A percentile compares a stretch with the other conserved stretches of the same genome.
phyloP scores from a whole-genome alignment of 2,113 vertebrate species.

The Bos javanicus region DNA sequence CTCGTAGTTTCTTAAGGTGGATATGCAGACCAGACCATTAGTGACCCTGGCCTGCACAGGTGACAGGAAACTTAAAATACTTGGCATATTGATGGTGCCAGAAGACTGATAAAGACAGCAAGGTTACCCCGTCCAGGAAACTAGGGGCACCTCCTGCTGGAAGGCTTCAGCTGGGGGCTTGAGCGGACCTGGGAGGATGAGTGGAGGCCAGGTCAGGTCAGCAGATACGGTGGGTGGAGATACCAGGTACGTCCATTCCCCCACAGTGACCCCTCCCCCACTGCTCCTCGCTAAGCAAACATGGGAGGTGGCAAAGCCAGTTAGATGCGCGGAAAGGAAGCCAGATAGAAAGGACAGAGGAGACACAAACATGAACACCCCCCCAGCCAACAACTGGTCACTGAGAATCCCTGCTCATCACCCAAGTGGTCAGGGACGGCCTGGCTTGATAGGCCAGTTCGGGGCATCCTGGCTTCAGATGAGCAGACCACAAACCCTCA shows the following conservation, averaged over 20 bases:
- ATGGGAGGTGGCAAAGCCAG: background rate
- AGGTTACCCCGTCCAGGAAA: background rate
- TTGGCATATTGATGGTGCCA: background rate
- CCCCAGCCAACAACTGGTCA: background rate
- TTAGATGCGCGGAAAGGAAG: background rate
- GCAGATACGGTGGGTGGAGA: background rate
- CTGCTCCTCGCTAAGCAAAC: background rate
- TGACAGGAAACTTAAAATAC: background rate
- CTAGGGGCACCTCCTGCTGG: background rate
- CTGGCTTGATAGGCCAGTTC: background rate
- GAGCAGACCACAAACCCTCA: background rate
- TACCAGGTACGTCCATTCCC: background rate
- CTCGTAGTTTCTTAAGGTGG: background rate
- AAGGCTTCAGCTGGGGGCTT: background rate
- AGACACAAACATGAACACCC: background rate
- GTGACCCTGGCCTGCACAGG: background rate
- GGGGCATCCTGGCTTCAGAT: background rate
- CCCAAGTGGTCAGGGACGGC: background rate
- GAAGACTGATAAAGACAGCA: background rate
- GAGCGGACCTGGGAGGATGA: background rate
- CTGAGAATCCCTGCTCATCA: background rate
- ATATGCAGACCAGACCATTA: background rate
- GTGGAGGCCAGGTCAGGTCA: background rate
- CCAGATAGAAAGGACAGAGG: background rate
- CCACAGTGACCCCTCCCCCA: rapidly evolving